These are phyloP conservation scores for Anableps anableps DNA, from an alignment of 2,797 vertebrate genomes.

Conservation along the genomic window DNA sequence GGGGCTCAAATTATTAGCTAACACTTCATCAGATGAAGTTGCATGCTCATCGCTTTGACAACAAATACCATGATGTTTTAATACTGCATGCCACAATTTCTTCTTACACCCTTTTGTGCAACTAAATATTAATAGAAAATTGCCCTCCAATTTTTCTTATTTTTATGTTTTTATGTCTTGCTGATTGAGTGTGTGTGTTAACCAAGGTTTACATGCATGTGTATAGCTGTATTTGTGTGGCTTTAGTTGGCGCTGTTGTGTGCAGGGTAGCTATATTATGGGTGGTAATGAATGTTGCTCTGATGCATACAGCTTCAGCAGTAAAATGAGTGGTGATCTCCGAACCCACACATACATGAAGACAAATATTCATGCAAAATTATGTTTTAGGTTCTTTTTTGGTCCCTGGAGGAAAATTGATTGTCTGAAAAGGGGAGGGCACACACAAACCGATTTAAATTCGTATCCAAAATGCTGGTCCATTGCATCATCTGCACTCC, in stretches of 20 bases:
- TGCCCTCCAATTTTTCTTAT: neutral
- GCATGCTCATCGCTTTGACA: neutral
- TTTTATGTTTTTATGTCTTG: neutral
- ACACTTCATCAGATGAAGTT: neutral
- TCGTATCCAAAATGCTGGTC: conserved; percentile 43
- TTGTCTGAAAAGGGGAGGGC: conserved; percentile 28
- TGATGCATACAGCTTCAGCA: conserved; percentile 32
- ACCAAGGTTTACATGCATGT: conserved; percentile 1
- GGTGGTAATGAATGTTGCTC: conserved; percentile 11
- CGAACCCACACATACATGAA: conserved; percentile 6
- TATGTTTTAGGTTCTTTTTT: conserved; percentile 38
- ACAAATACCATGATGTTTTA: neutral
- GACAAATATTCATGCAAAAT: conserved; percentile 15
- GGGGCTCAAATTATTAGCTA: neutral
- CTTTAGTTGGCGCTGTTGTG: neutral
- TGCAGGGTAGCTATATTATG: conserved; percentile 6
- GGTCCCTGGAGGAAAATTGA: conserved; percentile 46
- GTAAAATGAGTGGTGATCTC: conserved; percentile 34
- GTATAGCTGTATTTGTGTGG: neutral
- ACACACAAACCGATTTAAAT: conserved; percentile 9
- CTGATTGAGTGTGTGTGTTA: conserved; percentile 2
- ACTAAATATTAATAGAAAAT: neutral
- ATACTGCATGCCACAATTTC: neutral
- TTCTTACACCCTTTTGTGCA: neutral
- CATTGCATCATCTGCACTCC: conserved; percentile 60